phyloP scores from a whole-genome alignment of 2,888 invertebrate species.

The Polydrusus pterygomalis region DNA sequence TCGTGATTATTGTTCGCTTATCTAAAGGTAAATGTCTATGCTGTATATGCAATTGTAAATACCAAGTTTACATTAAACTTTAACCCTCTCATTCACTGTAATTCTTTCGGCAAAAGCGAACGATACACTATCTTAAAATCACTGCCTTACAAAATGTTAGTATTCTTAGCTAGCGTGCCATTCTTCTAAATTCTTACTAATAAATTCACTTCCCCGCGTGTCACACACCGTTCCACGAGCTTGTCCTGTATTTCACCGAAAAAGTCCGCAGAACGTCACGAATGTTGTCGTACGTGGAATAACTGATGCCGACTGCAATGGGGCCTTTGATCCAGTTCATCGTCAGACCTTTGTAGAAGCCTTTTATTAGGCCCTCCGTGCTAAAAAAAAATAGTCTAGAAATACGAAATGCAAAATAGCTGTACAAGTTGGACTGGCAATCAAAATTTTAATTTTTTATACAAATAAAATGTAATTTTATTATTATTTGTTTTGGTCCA shows the following conservation, averaged over 20 bases:
- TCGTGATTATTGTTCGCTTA: no score
- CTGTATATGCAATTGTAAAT: no score
- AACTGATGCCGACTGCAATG: conserved; percentile 95
- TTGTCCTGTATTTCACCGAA: conserved; percentile 60
- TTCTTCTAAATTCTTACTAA: background rate
- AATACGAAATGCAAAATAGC: no score
- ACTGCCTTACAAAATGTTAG: background rate
- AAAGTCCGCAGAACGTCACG: conserved; percentile 76
- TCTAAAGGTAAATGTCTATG: no score
- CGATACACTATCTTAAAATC: no score
- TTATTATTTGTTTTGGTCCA: no score
- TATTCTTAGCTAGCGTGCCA: background rate
- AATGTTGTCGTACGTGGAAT: conserved; percentile 93
- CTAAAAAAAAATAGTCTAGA: conserved; percentile 76
- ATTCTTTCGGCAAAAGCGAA: no score
- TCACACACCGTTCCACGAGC: conserved; percentile 30
- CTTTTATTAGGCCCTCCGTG: conserved; percentile 90
- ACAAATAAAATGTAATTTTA: no score
- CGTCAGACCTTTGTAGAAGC: conserved; percentile 98
- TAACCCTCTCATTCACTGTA: no score
- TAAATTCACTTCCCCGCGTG: background rate
- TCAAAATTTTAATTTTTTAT: no score
- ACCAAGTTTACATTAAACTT: no score
- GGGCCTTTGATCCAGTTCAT: conserved; percentile 99
- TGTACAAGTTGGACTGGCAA: no score